Conservation (phyloP, 1,140 invertebrate species). For the Ostrea denselamellosa region DNA sequence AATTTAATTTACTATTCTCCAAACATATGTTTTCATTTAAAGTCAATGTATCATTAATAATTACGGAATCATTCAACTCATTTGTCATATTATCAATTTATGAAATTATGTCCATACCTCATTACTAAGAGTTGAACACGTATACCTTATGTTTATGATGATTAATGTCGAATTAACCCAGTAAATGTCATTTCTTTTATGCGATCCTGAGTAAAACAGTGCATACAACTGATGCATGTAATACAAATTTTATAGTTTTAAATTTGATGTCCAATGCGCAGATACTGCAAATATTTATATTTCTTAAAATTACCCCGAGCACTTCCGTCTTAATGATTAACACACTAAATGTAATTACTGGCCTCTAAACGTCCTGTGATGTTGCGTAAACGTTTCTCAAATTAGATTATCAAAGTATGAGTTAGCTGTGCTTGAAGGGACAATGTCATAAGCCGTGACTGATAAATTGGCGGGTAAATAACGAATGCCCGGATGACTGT, state of each 20-base stretch:
- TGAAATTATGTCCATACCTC: not conserved
- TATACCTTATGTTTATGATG: not conserved
- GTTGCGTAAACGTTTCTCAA: not conserved
- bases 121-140: not conserved
- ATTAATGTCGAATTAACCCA: not conserved
- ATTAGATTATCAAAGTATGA: constrained; percentile 15
- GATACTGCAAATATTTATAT: not conserved
- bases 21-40: too few species aligned
- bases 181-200: constrained; percentile 15
- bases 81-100: not conserved
- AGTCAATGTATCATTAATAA: not conserved
- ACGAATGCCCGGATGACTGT: constrained; percentile 23
- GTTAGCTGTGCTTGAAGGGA: not conserved
- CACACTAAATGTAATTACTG: not conserved
- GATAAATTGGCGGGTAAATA: constrained; percentile 30
- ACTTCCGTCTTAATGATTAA: constrained; percentile 25
- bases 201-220: not conserved
- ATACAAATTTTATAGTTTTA: not conserved
- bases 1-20: too few species aligned
- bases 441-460: not conserved
- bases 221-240: not conserved
- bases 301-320: not conserved
- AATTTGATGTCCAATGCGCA: not conserved
- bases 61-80: not conserved
- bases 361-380: not conserved